phyloP scores from a whole-genome alignment of 92 coral and sea anemone species.

The Actinostola sp. region DNA sequence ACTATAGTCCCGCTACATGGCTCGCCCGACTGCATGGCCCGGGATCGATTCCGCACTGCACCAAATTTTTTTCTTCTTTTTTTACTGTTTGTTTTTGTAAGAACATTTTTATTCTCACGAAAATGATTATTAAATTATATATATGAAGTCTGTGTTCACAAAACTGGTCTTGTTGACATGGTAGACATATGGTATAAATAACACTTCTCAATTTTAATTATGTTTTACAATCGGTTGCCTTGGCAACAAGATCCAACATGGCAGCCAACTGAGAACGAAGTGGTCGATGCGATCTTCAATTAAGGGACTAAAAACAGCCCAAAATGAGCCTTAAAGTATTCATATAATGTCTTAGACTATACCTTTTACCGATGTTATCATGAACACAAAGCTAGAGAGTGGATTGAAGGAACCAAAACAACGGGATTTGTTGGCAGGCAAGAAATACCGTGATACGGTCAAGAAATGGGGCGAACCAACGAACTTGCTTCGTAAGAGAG shows the following conservation, averaged over 20 bases:
- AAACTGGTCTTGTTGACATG: too few relatives aligned
- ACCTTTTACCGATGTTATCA: background rate
- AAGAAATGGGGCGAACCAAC: slow-evolving; percentile 78
- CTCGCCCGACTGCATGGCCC: too few relatives aligned
- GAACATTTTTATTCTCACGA: too few relatives aligned
- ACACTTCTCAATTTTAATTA: background rate
- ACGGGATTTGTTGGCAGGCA: slow-evolving; percentile 75
- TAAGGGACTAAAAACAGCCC: slow-evolving; percentile 12
- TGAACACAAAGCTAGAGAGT: background rate
- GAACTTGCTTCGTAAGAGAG: slow-evolving; percentile 66
- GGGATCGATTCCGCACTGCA: too few relatives aligned
- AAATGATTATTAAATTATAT: too few relatives aligned
- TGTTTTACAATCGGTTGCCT: slow-evolving; percentile 13
- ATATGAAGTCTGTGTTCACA: too few relatives aligned
- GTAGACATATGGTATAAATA: too few relatives aligned
- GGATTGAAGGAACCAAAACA: slow-evolving; percentile 19
- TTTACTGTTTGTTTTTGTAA: too few relatives aligned
- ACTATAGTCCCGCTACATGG: too few relatives aligned
- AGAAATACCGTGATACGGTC: slow-evolving; percentile 88
- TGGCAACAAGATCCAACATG: slow-evolving; percentile 31
- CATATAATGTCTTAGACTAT: background rate
- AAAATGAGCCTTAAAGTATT: background rate
- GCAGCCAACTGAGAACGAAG: background rate
- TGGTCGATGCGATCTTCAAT: background rate
- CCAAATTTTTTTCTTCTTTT: too few relatives aligned